Evolutionary conservation across 1,140 invertebrate species (phyloP).

Genomic region (Monomorium pharaonis): DNA sequence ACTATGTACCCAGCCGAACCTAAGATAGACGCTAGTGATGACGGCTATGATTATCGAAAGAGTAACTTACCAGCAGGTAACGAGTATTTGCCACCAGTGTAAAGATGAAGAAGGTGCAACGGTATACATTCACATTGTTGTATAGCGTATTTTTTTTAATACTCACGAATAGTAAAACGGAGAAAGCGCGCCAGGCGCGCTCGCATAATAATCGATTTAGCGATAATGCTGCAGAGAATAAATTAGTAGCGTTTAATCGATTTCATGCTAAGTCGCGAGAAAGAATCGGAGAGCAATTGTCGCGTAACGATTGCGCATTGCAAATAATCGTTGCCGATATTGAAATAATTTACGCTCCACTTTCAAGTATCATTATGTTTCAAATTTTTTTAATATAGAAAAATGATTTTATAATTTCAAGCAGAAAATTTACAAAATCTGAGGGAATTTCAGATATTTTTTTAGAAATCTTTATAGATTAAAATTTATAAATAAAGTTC

Average conservation of each 20-base stretch:
- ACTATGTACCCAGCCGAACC: conserved; percentile 1
- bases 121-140: not conserved
- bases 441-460: too few relatives aligned
- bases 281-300: not conserved
- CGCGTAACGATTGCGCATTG: not conserved
- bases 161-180: conserved; percentile 9
- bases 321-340: conserved; percentile 8
- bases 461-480: too few relatives aligned
- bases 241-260: conserved; percentile 1
- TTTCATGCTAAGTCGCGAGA: not conserved
- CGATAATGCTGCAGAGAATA: conserved; percentile 24
- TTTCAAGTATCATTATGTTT: conserved; percentile 1
- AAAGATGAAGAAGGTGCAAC: conserved; percentile 54
- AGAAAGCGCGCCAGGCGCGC: not conserved
- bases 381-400: not conserved
- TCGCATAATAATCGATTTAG: conserved; percentile 35
- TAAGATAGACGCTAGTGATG: not conserved
- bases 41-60: conserved; percentile 77
- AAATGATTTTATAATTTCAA: too few relatives aligned
- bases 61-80: conserved; percentile 77
- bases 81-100: conserved; percentile 81
- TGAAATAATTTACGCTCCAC: not conserved
- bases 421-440: too few relatives aligned
- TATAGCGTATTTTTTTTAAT: conserved; percentile 29
- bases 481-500: too few relatives aligned